Evolutionary conservation across 1,140 invertebrate genomes (phyloP).

Genomic region (Drosophila willistoni): DNA sequence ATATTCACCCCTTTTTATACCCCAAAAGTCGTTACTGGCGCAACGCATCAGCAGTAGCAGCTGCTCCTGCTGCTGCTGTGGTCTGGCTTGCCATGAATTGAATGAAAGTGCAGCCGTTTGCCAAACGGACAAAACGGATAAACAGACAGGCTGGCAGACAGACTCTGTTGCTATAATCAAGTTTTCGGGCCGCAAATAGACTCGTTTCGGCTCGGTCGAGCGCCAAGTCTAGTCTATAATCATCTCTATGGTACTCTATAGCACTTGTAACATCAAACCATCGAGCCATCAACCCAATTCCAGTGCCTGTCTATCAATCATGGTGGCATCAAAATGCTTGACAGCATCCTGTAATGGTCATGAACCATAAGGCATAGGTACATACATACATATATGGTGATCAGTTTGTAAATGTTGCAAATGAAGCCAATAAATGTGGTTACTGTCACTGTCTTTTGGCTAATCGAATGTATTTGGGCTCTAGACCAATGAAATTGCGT

Average conservation of each 20-base stretch:
- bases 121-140: not conserved
- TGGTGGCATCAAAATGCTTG: conserved; percentile 68
- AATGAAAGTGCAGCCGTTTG: conserved; percentile 20
- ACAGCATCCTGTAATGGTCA: conserved; percentile 61
- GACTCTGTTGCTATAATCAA: conserved; percentile 55
- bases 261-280: conserved; percentile 4
- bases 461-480: no score
- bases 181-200: conserved; percentile 77
- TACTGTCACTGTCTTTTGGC: not conserved
- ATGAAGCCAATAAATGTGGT: not conserved
- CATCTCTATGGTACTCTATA: conserved; percentile 42
- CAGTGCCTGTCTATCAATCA: conserved; percentile 55
- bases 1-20: conserved; percentile 31
- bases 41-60: conserved; percentile 43
- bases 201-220: conserved; percentile 63
- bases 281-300: not conserved
- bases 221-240: conserved; percentile 80
- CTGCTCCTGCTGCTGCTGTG: conserved; percentile 60
- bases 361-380: conserved; percentile 34
- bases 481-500: not conserved
- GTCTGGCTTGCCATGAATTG: conserved; percentile 7
- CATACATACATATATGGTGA: no score
- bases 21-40: conserved; percentile 31
- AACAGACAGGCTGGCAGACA: not conserved
- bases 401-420: not conserved